A percentile compares a stretch with the other conserved stretches of the same genome.
Conservation (phyloP, 2,113 vertebrate genomes). For the Centropus bengalensis region DNA sequence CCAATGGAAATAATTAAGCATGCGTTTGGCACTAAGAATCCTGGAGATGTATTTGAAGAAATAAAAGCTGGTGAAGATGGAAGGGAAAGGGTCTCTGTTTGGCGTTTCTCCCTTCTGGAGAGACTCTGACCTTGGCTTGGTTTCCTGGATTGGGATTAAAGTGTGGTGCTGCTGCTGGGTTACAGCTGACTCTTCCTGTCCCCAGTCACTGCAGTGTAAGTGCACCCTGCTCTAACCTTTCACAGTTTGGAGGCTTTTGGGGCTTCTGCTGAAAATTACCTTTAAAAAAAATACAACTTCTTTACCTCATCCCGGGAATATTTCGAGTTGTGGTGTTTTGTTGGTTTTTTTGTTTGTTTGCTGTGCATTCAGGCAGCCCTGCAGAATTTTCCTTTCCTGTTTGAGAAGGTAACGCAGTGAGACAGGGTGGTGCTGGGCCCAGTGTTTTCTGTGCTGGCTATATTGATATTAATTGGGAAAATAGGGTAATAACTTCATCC, state of each 20-base stretch:
- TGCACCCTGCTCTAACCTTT: not conserved
- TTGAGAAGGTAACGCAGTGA: not conserved
- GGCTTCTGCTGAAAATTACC: not conserved
- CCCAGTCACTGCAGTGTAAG: not conserved
- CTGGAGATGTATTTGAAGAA: not conserved
- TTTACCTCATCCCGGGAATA: rapidly evolving
- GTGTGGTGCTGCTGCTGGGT: not conserved
- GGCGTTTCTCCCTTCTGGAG: not conserved
- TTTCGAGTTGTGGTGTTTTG: no score
- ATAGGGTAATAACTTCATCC: not conserved
- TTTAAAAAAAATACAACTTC: rapidly evolving
- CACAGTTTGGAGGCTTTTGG: rapidly evolving
- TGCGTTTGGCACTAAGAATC: not conserved
- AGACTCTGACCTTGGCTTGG: rapidly evolving
- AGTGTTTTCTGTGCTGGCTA: not conserved
- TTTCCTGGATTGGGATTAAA: not conserved
- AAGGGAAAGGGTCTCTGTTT: not conserved
- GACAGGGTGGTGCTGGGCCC: not conserved
- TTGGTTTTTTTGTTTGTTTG: not conserved
- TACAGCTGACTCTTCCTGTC: not conserved
- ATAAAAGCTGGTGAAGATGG: not conserved
- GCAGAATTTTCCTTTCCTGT: not conserved
- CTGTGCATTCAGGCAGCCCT: not conserved
- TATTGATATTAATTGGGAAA: not conserved
- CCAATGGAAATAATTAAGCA: not conserved